Evolutionary conservation across 2,888 invertebrate genomes (phyloP), one percentile per base, ranked within the genome.

Genomic region (Dysmachus trigonus): DNA sequence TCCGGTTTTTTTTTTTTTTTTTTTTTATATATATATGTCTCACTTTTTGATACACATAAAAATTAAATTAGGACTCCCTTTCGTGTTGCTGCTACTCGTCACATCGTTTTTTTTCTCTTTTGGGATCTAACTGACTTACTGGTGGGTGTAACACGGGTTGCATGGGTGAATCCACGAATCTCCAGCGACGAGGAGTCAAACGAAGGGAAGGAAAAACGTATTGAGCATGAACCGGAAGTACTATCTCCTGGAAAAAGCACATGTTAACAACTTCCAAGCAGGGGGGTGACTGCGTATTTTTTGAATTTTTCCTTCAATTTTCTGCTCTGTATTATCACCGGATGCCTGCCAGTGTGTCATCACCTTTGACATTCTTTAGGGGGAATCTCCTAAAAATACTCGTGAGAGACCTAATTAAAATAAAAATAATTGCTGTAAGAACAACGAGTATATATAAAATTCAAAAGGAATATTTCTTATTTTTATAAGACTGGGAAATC

Each of bases 191-290:
- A 27, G 62, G 62, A 62, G 47, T 47, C 47, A 62, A 18, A 6
- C 8, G 62, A 62, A 62, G 13, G 62, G 22, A 62, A 22, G 62
- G 62, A 62, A 62, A 62, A 62, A 62, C 30, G 81, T 82, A 22
- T 82, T 82, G 71, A 62, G 38, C 38, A 27, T 41, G 72, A 72
- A 83, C 83, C 83, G 83, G 83, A 83, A 72, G 83, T 83, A 72
- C 83, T 72, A 83, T 72, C 72, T 72, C 18, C 41, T 31, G 53
- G 41, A 83, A 83, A 35, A 72, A 83, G 83, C 83, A 83, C 83
- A 83, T 83, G 83, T 53, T 83, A 79, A 79, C 51, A 47, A 47
- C 51, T 51, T 62, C 62, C 27, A 62, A n/a, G 15, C 73, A 73
- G 35, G 73, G 35, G 73, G 33, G 73, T 73, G 73, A 73, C 62